Evolutionary conservation across 2,888 invertebrate species (phyloP), one percentile per base, ranked within the genome.

Genomic region (Mesoligia furuncula): DNA sequence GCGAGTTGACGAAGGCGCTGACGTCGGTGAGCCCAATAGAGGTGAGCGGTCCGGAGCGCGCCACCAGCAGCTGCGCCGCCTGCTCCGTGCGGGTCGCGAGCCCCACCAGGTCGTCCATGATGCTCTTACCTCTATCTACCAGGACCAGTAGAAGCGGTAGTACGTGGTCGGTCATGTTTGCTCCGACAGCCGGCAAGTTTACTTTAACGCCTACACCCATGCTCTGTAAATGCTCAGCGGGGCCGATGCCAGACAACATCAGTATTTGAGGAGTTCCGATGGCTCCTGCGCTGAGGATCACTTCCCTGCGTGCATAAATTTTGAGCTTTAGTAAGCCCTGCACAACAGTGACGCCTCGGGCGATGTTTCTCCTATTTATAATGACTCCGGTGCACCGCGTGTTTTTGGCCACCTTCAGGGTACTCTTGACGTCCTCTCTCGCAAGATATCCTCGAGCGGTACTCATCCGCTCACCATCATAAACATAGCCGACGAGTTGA

Each of bases 161-260:
- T 0, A 90, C 82, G 78, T 95, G 95, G 65, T 95, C 95, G 4
- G 85, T 90, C 91, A 95, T 89, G 48, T 90, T 87, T 0, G 92
- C 88, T 0, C 95, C 95, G 5, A 95, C 95, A 0, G 62, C 85
- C 2, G 95, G 91, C 31, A 94, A 77, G 75, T 95, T 88, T 0
- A 86, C 88, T 57, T 86, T 88, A 5, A 93, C 90, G 0, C 86
- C 76, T 31, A 95, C 92, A 0, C 87, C 87, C 72, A 93, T 84
- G 9, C 81, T 67, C 9, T 80, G 57, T 57, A 95, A 87, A 69
- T 94, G 94, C 0, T 90, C 87, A 3, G 90, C 88, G 2, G 91
- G 93, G 0, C 95, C 95, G 4, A 95, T 82, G 0, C 95, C 95
- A 1, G 95, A 95, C 42, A 93, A 77, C 94, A 94, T 90, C 71